Conservation (phyloP, 2,797 vertebrate species). For the Sphenopsis melanotis region DNA sequence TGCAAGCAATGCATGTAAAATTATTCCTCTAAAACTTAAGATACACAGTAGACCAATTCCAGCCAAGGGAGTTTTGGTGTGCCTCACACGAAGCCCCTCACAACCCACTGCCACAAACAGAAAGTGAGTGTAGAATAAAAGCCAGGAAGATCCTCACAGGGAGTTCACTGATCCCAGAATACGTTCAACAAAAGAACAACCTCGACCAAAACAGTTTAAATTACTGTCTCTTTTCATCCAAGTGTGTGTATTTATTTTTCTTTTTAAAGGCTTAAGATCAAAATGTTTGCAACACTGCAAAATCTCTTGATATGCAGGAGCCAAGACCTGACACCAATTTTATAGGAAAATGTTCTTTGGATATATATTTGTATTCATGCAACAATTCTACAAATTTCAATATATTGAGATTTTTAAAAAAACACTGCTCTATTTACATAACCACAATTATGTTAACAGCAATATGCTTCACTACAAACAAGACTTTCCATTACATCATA, state of each 20-base stretch:
- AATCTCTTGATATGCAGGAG: not conserved
- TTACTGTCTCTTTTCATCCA: not conserved
- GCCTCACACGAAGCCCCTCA: not conserved
- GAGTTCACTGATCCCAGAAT: not conserved
- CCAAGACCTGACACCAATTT: not conserved
- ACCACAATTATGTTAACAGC: not conserved
- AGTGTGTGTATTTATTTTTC: not conserved
- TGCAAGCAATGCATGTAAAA: not conserved
- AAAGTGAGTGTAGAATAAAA: not conserved
- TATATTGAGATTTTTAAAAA: not conserved
- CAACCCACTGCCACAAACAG: not conserved
- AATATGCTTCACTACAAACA: not conserved
- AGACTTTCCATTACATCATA: not conserved
- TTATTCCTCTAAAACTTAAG: accelerated
- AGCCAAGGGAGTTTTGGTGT: not conserved
- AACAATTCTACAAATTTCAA: not conserved
- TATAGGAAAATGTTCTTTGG: not conserved
- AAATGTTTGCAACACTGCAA: not conserved
- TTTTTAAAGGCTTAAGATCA: not conserved
- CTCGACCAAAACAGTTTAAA: not conserved
- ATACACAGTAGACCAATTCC: not conserved
- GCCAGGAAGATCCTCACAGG: not conserved
- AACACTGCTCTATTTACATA: not conserved
- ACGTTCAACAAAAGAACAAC: not conserved
- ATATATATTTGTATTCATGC: not conserved